Base-by-base conservation (phyloP, 30 jellyfish, hydroid and myxozoan genomes). In the Aurelia sp. region DNA sequence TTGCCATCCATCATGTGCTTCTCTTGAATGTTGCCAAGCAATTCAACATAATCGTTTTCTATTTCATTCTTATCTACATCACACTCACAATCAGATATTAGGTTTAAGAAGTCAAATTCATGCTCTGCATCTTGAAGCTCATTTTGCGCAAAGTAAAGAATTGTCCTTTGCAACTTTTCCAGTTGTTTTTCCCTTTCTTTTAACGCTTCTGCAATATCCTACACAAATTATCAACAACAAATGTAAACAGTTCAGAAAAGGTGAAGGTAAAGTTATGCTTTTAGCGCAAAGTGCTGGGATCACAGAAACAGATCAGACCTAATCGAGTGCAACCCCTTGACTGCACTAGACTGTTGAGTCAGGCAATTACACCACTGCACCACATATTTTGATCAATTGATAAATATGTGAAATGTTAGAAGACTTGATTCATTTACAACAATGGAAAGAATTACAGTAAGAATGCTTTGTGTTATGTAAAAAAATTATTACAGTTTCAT, bases 171-270 rank as follows among this genome's bases (percentile, higher is more conserved):
- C 50, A 84, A 71, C 52, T 12, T 72, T 19, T 70, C 40, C 8
- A 84, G 82, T 55, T 84, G 93, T 7, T 38, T 5, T 21, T 60
- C n/a, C 19, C 93, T 38, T 19, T 63, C 22, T 24, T 33, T 18
- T 44, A 70, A 40, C 53, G 93, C 77, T 84, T 60, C 70, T 16
- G 64, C 67, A 9, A 84, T 64, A 19, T 61, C 64, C 93, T 84
- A 41, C 19, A 50, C 48, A 58, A 52, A 7, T 47, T 27, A 38
- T 16, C 7, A 27, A n/a, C 2, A 59, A 6, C 3, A 22, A 77
- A 52, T 48, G 13, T 19, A 47, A 44, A 40, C 62, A 16, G 10
- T 41, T 35, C 30, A 18, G 8, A 0, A 66, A 66, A 11, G 31
- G 33, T 27, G 33, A 57, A 27, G 33, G 33, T 27, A 2, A 27